These are phyloP conservation scores for Caiman crocodilus DNA, from an alignment of 2,797 vertebrate genomes.

Conservation along the genomic window DNA sequence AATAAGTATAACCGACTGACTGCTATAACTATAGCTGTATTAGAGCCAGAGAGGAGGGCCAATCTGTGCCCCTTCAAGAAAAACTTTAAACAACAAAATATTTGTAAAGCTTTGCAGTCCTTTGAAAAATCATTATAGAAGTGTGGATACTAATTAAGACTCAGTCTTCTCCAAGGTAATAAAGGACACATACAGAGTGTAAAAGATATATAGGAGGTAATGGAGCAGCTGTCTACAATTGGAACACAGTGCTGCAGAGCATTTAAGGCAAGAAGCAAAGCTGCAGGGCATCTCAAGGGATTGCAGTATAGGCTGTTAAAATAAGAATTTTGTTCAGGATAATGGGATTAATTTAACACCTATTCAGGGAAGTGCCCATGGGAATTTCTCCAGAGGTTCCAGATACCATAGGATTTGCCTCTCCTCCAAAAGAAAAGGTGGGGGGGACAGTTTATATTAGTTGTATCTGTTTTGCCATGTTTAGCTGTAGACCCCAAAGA, in stretches of 20 bases:
- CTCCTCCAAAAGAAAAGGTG: neutral
- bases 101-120: neutral
- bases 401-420: neutral
- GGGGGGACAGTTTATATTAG: neutral
- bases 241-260: fast-evolving
- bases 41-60: neutral
- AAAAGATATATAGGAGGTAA: neutral
- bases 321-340: neutral
- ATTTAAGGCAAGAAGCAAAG: neutral
- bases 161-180: too few relatives aligned
- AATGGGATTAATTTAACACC: neutral
- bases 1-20: neutral
- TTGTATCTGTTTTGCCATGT: neutral
- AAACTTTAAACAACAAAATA: neutral
- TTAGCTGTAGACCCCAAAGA: neutral
- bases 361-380: neutral
- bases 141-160: neutral
- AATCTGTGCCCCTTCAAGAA: neutral
- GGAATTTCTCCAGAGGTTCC: neutral
- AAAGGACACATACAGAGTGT: too few relatives aligned
- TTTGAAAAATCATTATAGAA: neutral
- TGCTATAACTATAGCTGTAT: neutral
- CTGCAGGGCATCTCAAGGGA: neutral
- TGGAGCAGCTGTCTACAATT: neutral
- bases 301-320: neutral